These are phyloP conservation scores for Chroicocephalus ridibundus DNA, from an alignment of 2,113 vertebrate species.

Conservation along the genomic window DNA sequence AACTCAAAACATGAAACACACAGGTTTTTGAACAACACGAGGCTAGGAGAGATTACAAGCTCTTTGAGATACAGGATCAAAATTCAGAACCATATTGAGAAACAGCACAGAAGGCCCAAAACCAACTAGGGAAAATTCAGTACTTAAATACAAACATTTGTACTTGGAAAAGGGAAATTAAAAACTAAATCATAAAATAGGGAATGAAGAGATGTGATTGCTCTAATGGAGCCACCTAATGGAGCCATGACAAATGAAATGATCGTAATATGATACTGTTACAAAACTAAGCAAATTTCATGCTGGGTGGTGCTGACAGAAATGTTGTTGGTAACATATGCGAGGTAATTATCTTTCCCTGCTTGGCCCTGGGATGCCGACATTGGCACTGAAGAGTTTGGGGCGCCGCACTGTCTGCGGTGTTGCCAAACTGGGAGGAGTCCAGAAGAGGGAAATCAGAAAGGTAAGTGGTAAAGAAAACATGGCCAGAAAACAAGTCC, in stretches of 20 bases:
- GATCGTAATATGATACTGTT: neutral
- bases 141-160: neutral
- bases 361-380: neutral
- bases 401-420: neutral
- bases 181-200: neutral
- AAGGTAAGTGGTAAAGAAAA: neutral
- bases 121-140: neutral
- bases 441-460: neutral
- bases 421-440: neutral
- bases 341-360: conserved; percentile 3
- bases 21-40: neutral
- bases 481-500: neutral
- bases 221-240: neutral
- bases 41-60: neutral
- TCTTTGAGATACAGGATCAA: neutral
- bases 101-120: neutral
- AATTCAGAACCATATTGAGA: neutral
- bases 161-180: neutral
- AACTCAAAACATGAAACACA: neutral
- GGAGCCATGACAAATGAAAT: neutral
- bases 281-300: neutral
- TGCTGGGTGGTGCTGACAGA: neutral
- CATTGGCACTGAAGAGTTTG: neutral
- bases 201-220: neutral
- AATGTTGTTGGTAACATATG: neutral